Percentiles rank a stretch among this genome's conserved stretches.
Evolutionary conservation across 2,888 invertebrate species (phyloP).

Genomic region (Zaprionus bogoriensis): DNA sequence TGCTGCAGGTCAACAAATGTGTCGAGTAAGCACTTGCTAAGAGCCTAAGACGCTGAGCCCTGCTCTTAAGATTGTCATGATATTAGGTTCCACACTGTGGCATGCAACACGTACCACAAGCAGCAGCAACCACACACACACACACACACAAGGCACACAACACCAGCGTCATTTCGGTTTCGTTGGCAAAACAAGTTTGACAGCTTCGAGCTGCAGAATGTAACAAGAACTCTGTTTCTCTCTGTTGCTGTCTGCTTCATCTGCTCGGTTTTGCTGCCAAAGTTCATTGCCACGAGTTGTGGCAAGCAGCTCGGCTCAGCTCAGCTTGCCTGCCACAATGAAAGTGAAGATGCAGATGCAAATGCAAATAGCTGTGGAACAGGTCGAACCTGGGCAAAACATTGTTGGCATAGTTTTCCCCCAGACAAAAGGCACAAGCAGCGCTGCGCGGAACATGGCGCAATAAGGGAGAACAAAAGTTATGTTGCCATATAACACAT

Average conservation of each 20-base stretch:
- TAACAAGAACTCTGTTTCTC: neutral
- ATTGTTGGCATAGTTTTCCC: conserved; percentile 36
- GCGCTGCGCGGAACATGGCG: conserved; percentile 31
- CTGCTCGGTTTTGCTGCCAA: conserved; percentile 17
- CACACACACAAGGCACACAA: conserved; percentile 9
- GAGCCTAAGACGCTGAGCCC: conserved; percentile 20
- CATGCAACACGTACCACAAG: conserved; percentile 67
- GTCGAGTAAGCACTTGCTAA: conserved; percentile 35
- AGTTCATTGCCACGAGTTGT: conserved; percentile 64
- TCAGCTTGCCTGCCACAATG: conserved; percentile 33
- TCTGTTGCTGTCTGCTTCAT: neutral
- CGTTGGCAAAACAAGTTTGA: conserved; percentile 69
- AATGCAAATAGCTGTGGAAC: conserved; percentile 54
- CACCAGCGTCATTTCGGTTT: conserved; percentile 71
- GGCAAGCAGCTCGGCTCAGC: conserved; percentile 1
- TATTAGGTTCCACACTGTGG: conserved; percentile 57
- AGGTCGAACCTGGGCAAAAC: conserved; percentile 33
- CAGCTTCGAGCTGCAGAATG: conserved; percentile 30
- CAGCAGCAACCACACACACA: conserved; percentile 13
- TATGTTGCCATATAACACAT: neutral
- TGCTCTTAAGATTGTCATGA: conserved; percentile 43
- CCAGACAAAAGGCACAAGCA: conserved; percentile 13
- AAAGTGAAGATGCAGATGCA: conserved; percentile 65
- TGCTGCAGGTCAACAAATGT: conserved; percentile 54
- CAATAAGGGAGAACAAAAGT: neutral